Evolutionary conservation across 2,888 invertebrate genomes (phyloP).

Genomic region (Sussaba pulchella): DNA sequence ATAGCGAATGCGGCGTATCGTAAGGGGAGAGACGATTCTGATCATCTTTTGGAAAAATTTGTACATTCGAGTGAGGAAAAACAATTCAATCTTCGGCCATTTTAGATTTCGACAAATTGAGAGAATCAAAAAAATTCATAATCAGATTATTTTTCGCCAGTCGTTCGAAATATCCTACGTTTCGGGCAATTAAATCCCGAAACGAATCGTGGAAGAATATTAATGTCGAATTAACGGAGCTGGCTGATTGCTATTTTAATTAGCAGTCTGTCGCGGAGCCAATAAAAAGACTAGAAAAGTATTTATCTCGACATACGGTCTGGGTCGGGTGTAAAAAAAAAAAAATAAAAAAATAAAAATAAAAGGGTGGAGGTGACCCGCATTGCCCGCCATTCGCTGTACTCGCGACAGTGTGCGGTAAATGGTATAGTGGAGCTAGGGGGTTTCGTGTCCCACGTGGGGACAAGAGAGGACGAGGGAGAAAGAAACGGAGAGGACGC

Average conservation of each 20-base stretch:
- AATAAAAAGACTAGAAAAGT: not conserved
- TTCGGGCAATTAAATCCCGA: not conserved
- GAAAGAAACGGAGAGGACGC: conserved; percentile 43
- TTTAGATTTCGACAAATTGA: no score
- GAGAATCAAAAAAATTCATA: no score
- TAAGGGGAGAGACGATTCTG: no score
- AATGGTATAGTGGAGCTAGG: conserved; percentile 13
- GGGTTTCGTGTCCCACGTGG: conserved; percentile 20
- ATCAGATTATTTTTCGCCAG: no score
- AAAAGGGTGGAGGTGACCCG: not conserved
- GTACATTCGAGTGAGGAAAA: no score
- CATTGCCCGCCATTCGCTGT: not conserved
- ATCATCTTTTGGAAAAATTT: no score
- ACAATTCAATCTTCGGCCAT: no score
- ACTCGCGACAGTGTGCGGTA: conserved; percentile 8
- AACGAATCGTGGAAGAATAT: not conserved
- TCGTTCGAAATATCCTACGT: no score
- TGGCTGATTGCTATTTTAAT: not conserved
- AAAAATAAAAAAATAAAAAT: no score
- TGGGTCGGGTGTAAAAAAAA: not conserved
- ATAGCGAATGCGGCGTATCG: no score
- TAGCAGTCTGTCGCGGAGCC: not conserved
- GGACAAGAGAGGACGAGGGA: conserved; percentile 6
- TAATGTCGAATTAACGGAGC: not conserved
- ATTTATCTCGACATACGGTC: not conserved